Base-by-base conservation (phyloP, 2,888 invertebrate genomes). In the Xylophagus ater region DNA sequence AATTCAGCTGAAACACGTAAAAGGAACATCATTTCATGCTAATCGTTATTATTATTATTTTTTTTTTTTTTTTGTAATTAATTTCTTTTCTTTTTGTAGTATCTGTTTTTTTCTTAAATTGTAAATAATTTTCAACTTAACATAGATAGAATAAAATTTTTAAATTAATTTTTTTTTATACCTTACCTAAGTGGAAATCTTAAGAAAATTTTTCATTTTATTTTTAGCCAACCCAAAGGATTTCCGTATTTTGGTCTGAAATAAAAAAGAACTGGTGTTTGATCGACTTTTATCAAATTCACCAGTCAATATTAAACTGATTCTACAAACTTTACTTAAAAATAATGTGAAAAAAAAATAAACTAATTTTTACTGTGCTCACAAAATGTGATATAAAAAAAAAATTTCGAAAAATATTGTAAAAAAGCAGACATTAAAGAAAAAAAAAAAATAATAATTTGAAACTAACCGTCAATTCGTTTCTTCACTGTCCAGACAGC, bases 401-500 rank as follows among this genome's bases (percentile, higher is more conserved):
- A 14, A 37, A 36, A 23, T 13, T 21, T 21, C 5, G n/a, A n/a
- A n/a, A n/a, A n/a, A n/a, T n/a, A n/a, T n/a, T n/a, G n/a, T n/a
- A n/a, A n/a, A n/a, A n/a, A n/a, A n/a, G n/a, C n/a, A n/a, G n/a
- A n/a, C n/a, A 14, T 32, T 14, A 31, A n/a, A 19, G 9, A 17
- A 40, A 24, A 18, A 17, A 25, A 19, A 12, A 20, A 28, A 28
- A 6, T 10, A 28, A 28, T 28, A 35, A 25, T 12, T 17, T 14
- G 29, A 32, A 51, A 72, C 82, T 83, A 69, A 96, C 96, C 98
- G 71, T 98, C 97, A 59, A 87, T 79, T 62, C 92, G 80, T 55
- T 86, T 77, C 60, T 93, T 89, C 14, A 98, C 98, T 20, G 98
- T 98, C 98, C 98, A 98, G 2, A 98, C 98, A 53, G 97, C 97